Evolutionary conservation across 2,888 invertebrate species (phyloP).

Genomic region (Eristalinus sepulchralis): DNA sequence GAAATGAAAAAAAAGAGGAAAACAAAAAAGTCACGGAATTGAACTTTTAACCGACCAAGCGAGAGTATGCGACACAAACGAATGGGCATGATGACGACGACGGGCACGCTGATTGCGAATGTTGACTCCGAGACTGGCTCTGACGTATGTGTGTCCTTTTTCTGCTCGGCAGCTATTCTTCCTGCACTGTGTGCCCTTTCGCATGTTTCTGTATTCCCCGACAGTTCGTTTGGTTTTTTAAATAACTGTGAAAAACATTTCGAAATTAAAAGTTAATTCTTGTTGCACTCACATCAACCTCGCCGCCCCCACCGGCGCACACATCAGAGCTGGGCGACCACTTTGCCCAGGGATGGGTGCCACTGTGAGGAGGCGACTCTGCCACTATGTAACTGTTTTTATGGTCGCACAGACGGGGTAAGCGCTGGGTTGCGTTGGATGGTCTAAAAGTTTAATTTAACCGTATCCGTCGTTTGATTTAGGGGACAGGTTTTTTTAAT

Average conservation of each 20-base stretch:
- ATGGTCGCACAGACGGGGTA: constrained; percentile 12
- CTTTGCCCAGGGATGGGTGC: neutral
- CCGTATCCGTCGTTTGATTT: constrained; percentile 62
- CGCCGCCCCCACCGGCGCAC: neutral
- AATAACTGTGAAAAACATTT: constrained; percentile 65
- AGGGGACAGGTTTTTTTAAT: constrained; percentile 60
- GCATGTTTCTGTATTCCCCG: constrained; percentile 24
- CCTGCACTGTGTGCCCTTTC: neutral
- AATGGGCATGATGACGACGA: constrained; percentile 36
- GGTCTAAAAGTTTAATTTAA: constrained; percentile 60
- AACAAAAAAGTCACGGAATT: constrained; percentile 18
- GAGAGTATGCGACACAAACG: constrained; percentile 29
- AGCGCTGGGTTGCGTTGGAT: constrained; percentile 7
- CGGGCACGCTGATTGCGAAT: constrained; percentile 34
- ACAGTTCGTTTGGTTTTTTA: constrained; percentile 57
- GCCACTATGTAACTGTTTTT: constrained; percentile 44
- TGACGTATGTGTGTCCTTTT: constrained; percentile 39
- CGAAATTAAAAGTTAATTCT: constrained; percentile 63
- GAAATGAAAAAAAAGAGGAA: constrained; percentile 28
- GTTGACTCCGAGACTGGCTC: constrained; percentile 7
- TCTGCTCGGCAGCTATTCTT: constrained; percentile 17
- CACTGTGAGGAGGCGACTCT: neutral
- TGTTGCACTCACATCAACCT: constrained; percentile 50
- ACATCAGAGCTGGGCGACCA: neutral
- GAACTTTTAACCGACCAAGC: constrained; percentile 47